A percentile compares a stretch with the other conserved stretches of the same genome.
Evolutionary conservation across 2,888 invertebrate genomes (phyloP).

Genomic region (Athalia cordata): DNA sequence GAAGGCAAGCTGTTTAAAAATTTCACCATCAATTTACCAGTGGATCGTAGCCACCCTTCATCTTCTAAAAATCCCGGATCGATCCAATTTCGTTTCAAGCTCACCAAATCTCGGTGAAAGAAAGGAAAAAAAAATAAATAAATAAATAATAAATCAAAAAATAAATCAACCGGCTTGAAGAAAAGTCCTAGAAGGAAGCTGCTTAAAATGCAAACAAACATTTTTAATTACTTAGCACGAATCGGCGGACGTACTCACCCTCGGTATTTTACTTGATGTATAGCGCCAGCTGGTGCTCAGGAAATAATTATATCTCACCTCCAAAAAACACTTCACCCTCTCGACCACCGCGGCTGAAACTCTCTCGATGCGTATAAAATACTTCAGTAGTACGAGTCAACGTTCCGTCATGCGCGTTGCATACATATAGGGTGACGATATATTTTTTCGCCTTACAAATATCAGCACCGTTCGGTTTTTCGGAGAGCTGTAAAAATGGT

Average conservation of each 20-base stretch:
- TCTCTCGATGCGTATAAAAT: neutral
- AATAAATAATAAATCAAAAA: neutral
- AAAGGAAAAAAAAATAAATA: neutral
- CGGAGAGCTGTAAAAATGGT: too few relatives aligned
- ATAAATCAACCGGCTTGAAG: too few relatives aligned
- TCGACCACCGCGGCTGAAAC: neutral
- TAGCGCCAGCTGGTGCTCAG: neutral
- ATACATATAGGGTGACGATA: too few relatives aligned
- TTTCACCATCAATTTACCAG: conserved; percentile 11
- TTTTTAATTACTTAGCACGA: conserved; percentile 29
- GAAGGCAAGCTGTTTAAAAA: conserved; percentile 13
- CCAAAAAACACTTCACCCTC: neutral
- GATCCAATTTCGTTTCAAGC: conserved; percentile 27
- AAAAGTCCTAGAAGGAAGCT: neutral
- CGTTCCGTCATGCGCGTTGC: neutral
- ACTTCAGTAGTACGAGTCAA: conserved; percentile 21
- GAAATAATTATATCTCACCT: neutral
- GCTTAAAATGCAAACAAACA: conserved; percentile 16
- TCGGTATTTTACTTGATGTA: conserved; percentile 3
- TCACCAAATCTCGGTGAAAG: neutral
- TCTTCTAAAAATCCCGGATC: neutral
- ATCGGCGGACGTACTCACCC: neutral
- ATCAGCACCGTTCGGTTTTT: too few relatives aligned
- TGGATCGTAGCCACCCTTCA: neutral
- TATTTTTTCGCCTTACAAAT: too few relatives aligned